Evolutionary conservation across 2,888 invertebrate genomes (phyloP).

Genomic region (Tachystola acroxantha): DNA sequence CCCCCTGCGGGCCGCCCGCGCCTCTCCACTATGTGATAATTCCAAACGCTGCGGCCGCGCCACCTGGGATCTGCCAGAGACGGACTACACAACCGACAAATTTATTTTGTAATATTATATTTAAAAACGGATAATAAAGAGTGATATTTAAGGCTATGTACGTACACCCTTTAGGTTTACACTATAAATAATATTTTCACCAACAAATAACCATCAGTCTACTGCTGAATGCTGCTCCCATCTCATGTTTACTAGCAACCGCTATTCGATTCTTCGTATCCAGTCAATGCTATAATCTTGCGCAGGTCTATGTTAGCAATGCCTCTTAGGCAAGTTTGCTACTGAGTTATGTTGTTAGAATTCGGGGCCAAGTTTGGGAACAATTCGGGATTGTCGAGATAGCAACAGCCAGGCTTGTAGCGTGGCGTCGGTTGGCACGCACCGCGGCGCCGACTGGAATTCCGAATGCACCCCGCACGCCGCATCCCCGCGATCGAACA

Average conservation of each 20-base stretch:
- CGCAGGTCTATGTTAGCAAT: no score
- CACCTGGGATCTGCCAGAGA: conserved; percentile 74
- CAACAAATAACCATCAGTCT: no score
- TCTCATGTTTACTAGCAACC: no score
- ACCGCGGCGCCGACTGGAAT: conserved; percentile 29
- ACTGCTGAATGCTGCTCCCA: no score
- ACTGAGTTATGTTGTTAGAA: conserved; percentile 14
- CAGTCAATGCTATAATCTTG: no score
- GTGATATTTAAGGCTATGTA: no score
- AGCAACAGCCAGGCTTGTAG: conserved; percentile 39
- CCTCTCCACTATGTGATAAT: conserved; percentile 77
- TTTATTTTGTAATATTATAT: no score
- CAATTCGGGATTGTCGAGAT: conserved; percentile 52
- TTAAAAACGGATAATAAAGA: no score
- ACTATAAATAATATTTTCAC: no score
- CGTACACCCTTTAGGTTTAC: no score
- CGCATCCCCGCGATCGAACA: conserved; percentile 36
- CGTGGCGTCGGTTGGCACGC: conserved; percentile 32
- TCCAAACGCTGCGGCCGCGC: conserved; percentile 79
- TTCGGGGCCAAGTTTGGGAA: conserved; percentile 35
- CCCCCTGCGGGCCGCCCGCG: conserved; percentile 37
- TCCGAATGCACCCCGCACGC: conserved; percentile 46
- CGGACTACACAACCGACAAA: conserved; percentile 36
- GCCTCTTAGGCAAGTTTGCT: no score
- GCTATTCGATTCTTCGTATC: no score